Evolutionary conservation across 2,888 invertebrate species (phyloP), one percentile per base, ranked within the genome.

Genomic region (Ashinkailepas kermadecensis): DNA sequence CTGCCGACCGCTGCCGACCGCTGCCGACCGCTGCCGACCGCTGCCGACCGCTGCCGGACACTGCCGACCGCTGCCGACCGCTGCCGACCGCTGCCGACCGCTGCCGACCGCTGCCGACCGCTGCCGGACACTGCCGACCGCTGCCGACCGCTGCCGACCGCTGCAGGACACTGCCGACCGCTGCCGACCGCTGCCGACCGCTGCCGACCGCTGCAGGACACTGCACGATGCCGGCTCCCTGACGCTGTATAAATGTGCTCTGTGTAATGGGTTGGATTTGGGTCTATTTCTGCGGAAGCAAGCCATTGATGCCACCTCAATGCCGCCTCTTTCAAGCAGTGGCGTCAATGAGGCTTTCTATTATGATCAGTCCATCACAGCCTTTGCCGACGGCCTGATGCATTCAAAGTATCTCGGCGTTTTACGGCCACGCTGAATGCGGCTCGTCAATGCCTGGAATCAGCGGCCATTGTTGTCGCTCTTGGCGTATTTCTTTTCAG

Each of bases 331-430:
- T 67, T 67, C n/a, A 25, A 67, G 25, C 67, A 25, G 67, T 25
- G 13, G 25, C 67, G 13, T 25, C 67, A 25, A 67, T 67, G 67
- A 67, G 67, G 13, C 13, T 67, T 12, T 67, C 67, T 67, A 67
- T 67, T 67, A 67, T 67, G 67, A 25, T 67, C 67, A 67, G 25
- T 67, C 67, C 67, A 25, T 67, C 12, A 13, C 67, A 67, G 67
- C 25, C 67, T 67, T 67, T 67, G 67, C 67, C n/a, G 67, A 25
- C 67, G 67, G 13, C 25, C 67, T 12, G 67, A 25, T 67, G 67
- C 67, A 67, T 67, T 67, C 67, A 67, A 67, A 67, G 67, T 67
- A 67, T 67, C 67, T 67, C 25, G 67, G 67, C 67, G 67, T 67
- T 67, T 67, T 67, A n/a, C 67, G 25, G 67, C 12, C 67, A 13